A percentile compares a stretch with the other conserved stretches of the same genome.
Conservation (phyloP, 2,113 vertebrate species). For the Vulpes vulpes region DNA sequence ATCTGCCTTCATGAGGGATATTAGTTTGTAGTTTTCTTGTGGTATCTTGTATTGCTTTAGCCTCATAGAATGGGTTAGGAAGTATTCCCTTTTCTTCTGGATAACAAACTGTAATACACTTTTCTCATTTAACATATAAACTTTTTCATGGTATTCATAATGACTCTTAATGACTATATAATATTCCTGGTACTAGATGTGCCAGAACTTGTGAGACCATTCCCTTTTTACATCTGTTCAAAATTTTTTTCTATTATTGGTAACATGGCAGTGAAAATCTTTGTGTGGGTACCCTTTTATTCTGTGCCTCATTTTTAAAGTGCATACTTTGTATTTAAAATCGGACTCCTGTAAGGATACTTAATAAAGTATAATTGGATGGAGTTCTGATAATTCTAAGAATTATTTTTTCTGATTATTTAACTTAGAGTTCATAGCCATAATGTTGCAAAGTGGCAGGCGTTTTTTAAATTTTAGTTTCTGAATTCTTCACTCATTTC, state of each 20-base stretch:
- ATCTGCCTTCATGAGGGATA: conserved; percentile 33
- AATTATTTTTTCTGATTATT: conserved; percentile 54
- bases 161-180: conserved; percentile 4
- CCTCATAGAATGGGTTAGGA: conserved; percentile 18
- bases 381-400: conserved; percentile 27
- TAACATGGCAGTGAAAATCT: conserved; percentile 16
- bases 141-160: conserved; percentile 11
- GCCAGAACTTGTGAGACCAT: conserved; percentile 41
- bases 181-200: conserved; percentile 42
- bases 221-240: conserved; percentile 3
- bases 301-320: neutral
- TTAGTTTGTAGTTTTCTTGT: conserved; percentile 25
- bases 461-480: conserved; percentile 26
- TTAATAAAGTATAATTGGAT: conserved; percentile 27
- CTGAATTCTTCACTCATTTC: conserved; percentile 49
- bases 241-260: conserved; percentile 4
- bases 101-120: conserved; percentile 22
- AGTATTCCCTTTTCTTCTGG: neutral
- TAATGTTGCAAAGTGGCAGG: conserved; percentile 36
- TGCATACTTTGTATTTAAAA: conserved; percentile 49
- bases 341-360: conserved; percentile 8
- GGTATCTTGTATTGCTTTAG: neutral
- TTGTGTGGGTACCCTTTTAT: conserved; percentile 6
- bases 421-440: conserved; percentile 34
- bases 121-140: conserved; percentile 49